Evolutionary conservation across 2,888 invertebrate genomes (phyloP).

Genomic region (Megalurothrips usitatus): DNA sequence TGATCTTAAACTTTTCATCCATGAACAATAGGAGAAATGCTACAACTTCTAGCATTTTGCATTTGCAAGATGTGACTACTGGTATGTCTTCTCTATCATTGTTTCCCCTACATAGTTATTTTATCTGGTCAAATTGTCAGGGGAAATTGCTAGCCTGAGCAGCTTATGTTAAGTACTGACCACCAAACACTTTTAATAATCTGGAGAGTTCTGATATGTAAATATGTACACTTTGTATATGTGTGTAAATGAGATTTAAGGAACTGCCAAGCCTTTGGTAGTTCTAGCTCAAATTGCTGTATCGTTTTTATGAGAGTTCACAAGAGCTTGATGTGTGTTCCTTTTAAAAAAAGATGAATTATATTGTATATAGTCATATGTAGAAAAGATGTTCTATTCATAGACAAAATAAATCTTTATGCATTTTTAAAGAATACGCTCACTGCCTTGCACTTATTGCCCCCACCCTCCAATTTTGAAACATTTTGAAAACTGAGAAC

Average conservation of each 20-base stretch:
- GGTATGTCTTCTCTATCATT: neutral
- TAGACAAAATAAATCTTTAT: slow-evolving; percentile 16
- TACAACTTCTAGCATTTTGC: neutral
- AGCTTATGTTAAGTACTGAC: neutral
- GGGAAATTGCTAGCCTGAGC: neutral
- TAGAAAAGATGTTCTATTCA: slow-evolving; percentile 21
- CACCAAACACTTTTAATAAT: neutral
- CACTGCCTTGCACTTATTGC: no score
- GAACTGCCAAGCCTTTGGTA: neutral
- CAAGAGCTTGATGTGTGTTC: slow-evolving; percentile 8
- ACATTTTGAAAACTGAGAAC: no score
- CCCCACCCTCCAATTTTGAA: no score
- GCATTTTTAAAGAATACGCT: neutral
- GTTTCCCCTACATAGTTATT: neutral
- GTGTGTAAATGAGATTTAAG: neutral
- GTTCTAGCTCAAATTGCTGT: neutral
- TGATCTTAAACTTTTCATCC: neutral
- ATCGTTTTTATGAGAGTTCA: neutral
- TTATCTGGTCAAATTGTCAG: neutral
- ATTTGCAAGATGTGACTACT: neutral
- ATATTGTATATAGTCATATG: slow-evolving; percentile 1
- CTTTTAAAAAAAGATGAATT: slow-evolving; percentile 11
- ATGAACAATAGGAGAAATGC: neutral
- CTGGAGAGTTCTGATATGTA: neutral
- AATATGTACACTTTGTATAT: neutral